Base-by-base conservation (phyloP, 2,797 vertebrate species). In the Melanotaenia parkinsoni region DNA sequence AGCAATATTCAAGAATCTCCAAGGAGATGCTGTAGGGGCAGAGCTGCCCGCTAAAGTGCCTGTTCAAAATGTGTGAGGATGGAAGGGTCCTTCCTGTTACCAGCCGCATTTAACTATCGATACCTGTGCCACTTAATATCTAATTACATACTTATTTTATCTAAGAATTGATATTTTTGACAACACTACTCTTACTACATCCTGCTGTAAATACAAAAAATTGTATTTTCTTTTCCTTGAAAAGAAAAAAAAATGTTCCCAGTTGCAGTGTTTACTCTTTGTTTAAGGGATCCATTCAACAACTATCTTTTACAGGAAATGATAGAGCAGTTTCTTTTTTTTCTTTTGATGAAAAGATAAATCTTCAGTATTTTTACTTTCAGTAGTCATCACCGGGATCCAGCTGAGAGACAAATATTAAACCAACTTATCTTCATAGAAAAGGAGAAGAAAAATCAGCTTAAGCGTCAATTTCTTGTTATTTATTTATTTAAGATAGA, bases 201-300 rank as follows among this genome's bases (percentile, higher is more conserved):
- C 56, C 54, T 53, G 58, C 50, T 58, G 24, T 47, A 70, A 79
- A 77, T 60, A 53, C 22, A 57, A 16, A 33, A 53, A 61, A 30
- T 11, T 72, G 16, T 50, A 67, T 58, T 58, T 67, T 40, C 26
- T 22, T 0, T 22, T 24, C n/a, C 58, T 35, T 43, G 11, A 24
- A 24, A 28, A 51, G 10, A 24, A 53, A 24, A 47, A 76, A 74
- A 73, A 22, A 8, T 62, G 24, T 57, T 28, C 2, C 3, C 4
- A 38, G 59, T 30, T 53, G 38, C 13, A 33, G 20, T 18, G 8
- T 72, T 72, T 67, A 9, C 13, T 61, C 38, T 40, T 16, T n/a
- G 43, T 68, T 60, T 58, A 33, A 26, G 26, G 26, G 32, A 35
- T 47, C 12, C 65, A 64, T 43, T 16, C 28, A 32, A 38, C 10